phyloP scores from a whole-genome alignment of 2,888 invertebrate genomes.

The Argyresthia albistria region DNA sequence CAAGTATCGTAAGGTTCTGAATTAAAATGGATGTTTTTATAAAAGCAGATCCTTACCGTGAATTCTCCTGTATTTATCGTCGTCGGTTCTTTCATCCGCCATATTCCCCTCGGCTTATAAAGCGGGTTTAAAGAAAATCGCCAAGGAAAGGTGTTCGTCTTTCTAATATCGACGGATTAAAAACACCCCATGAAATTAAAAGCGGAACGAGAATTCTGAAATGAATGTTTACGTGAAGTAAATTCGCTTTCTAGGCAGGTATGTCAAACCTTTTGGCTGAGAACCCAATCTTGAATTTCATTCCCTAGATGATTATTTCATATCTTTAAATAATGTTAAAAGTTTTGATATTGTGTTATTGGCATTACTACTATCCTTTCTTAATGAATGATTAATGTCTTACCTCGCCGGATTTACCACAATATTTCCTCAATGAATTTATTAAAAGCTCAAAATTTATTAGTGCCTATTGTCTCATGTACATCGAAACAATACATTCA shows the following conservation, averaged over 20 bases:
- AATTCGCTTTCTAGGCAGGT: too few species aligned
- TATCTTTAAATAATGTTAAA: too few species aligned
- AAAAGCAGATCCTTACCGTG: too few species aligned
- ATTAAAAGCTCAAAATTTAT: constrained; percentile 33
- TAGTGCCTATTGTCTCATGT: constrained; percentile 57
- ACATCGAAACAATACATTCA: constrained; percentile 63
- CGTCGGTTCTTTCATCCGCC: constrained; percentile 48
- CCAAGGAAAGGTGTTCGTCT: constrained; percentile 34
- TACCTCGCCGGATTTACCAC: too few species aligned
- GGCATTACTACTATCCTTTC: not conserved
- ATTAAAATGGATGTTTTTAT: too few species aligned
- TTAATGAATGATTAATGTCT: not conserved
- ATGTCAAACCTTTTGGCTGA: too few species aligned
- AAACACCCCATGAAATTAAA: constrained; percentile 57
- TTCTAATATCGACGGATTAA: constrained; percentile 64
- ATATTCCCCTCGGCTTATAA: constrained; percentile 35
- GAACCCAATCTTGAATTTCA: too few species aligned
- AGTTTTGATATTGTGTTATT: too few species aligned
- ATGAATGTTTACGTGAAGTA: too few species aligned
- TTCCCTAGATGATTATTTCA: too few species aligned
- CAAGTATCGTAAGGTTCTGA: too few species aligned
- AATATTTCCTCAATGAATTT: too few species aligned
- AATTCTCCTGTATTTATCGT: constrained; percentile 23
- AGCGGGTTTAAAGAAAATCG: constrained; percentile 30
- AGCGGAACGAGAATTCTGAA: constrained; percentile 32